phyloP scores from a whole-genome alignment of 37 sponge, comb jelly and placozoan genomes.

The Oopsacas minuta region DNA sequence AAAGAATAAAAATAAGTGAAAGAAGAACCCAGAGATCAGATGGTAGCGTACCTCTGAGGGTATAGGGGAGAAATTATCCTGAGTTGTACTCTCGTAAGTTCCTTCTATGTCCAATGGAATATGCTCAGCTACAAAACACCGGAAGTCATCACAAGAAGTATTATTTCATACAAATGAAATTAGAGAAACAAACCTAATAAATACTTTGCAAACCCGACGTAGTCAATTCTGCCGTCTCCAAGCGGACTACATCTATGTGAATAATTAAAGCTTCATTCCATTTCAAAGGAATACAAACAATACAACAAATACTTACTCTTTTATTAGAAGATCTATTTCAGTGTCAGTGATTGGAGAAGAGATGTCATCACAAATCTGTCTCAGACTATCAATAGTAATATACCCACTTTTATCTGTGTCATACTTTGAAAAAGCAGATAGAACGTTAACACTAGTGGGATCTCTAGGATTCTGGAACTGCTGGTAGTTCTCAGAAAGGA shows the following conservation, averaged over 20 bases:
- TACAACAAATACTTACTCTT: conserved; percentile 30
- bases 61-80: neutral
- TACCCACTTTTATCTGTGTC: conserved; percentile 39
- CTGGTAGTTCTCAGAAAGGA: conserved; percentile 31
- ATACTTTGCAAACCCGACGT: conserved; percentile 38
- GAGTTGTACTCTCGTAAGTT: neutral
- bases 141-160: neutral
- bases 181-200: conserved; percentile 22
- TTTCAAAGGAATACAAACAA: neutral
- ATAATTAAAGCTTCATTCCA: too few relatives aligned
- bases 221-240: conserved; percentile 37
- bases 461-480: conserved; percentile 46
- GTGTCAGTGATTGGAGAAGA: conserved; percentile 26
- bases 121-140: neutral
- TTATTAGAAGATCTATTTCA: conserved; percentile 27
- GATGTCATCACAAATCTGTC: conserved; percentile 22
- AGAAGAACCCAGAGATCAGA: neutral
- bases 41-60: neutral
- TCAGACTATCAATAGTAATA: conserved; percentile 29
- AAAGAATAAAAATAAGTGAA: neutral
- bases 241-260: conserved; percentile 28
- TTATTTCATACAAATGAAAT: neutral
- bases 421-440: conserved; percentile 40
- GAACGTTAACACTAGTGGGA: conserved; percentile 36
- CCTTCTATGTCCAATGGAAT: conserved; percentile 1